phyloP scores from a whole-genome alignment of 2,888 invertebrate genomes.

The Melinaea menophilus region DNA sequence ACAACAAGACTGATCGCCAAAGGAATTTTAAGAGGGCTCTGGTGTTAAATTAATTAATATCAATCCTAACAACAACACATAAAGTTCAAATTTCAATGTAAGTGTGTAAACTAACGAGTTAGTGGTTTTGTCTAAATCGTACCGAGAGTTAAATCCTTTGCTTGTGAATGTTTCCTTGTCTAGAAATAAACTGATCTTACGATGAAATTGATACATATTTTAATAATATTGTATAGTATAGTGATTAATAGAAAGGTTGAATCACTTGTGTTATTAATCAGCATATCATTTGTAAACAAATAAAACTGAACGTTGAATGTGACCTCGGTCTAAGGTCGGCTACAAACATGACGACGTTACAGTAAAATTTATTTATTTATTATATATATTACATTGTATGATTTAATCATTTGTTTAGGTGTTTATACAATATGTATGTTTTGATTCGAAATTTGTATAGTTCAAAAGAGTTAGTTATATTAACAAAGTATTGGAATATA shows the following conservation, averaged over 20 bases:
- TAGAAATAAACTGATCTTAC: slow-evolving; percentile 23
- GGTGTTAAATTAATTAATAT: slow-evolving; percentile 7
- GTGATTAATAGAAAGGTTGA: background rate
- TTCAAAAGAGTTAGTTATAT: too few species aligned
- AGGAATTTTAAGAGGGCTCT: slow-evolving; percentile 25
- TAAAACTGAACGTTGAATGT: slow-evolving; percentile 16
- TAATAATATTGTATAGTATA: background rate
- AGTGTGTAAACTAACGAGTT: slow-evolving; percentile 15
- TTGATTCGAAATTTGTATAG: too few species aligned
- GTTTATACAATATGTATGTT: too few species aligned
- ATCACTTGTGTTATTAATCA: too few species aligned
- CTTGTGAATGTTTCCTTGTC: slow-evolving; percentile 29
- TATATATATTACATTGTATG: too few species aligned
- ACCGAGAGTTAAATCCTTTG: slow-evolving; percentile 17
- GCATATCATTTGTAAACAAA: slow-evolving; percentile 9
- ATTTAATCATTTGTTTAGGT: too few species aligned
- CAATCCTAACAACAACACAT: background rate
- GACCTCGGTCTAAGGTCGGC: slow-evolving; percentile 11
- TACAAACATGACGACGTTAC: background rate
- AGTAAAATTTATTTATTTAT: background rate
- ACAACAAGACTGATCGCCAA: slow-evolving; percentile 20
- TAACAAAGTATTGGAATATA: too few species aligned
- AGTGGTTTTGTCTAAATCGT: slow-evolving; percentile 29
- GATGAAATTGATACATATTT: background rate
- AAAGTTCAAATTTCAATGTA: slow-evolving; percentile 13